These are phyloP conservation scores for Gari tellinella DNA, from an alignment of 2,888 invertebrate species.

Conservation along the genomic window DNA sequence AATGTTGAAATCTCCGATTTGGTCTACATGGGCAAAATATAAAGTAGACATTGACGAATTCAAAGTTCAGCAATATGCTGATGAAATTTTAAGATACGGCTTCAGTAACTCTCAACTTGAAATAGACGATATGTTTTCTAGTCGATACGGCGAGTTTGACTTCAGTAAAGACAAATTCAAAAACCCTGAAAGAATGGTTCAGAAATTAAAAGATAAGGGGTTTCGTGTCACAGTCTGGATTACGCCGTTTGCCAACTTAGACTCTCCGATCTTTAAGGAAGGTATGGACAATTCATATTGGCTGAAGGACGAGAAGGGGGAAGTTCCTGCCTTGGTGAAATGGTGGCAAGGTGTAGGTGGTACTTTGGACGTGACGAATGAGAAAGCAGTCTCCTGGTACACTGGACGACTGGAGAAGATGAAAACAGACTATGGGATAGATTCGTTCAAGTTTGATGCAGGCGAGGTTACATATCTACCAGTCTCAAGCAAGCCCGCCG, in stretches of 20 bases:
- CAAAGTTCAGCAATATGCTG: conserved; percentile 70
- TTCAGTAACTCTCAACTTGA: conserved; percentile 86
- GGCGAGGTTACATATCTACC: conserved; percentile 84
- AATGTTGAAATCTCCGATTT: conserved; percentile 92
- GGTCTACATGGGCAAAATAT: conserved; percentile 95
- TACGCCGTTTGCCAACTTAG: conserved; percentile 86
- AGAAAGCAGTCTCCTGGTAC: conserved; percentile 91
- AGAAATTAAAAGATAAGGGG: conserved; percentile 87
- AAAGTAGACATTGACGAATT: conserved; percentile 89
- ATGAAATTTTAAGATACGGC: conserved; percentile 68
- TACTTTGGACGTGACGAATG: conserved; percentile 94
- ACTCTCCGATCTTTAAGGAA: conserved; percentile 92
- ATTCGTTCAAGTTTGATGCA: conserved; percentile 95
- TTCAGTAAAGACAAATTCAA: conserved; percentile 90
- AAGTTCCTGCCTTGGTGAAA: conserved; percentile 86
- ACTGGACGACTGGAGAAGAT: conserved; percentile 89
- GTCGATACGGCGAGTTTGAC: conserved; percentile 92
- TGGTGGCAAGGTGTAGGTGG: conserved; percentile 91
- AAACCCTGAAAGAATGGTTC: conserved; percentile 88
- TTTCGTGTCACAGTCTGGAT: conserved; percentile 92
- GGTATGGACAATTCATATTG: conserved; percentile 88
- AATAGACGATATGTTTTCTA: conserved; percentile 93
- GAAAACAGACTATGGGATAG: conserved; percentile 89
- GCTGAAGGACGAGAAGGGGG: conserved; percentile 76
- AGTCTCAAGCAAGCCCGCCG: conserved; percentile 37